Evolutionary conservation across 2,797 vertebrate genomes (phyloP).

Genomic region (Dermochelys coriacea): DNA sequence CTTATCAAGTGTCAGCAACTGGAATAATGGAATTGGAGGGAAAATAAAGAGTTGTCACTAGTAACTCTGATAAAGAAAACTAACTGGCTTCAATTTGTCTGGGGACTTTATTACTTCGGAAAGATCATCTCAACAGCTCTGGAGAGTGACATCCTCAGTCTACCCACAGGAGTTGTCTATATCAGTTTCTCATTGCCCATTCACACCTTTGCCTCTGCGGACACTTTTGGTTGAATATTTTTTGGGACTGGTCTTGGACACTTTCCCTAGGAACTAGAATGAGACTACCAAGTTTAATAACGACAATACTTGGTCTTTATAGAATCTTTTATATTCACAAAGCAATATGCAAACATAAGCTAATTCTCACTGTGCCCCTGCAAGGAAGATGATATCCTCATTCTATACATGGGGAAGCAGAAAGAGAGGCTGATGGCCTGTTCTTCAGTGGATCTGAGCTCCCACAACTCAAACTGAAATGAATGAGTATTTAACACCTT

Average conservation of each 20-base stretch:
- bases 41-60: not conserved
- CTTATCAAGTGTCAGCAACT: not conserved
- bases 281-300: not conserved
- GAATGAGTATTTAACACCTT: not conserved
- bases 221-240: accelerated
- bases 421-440: not conserved
- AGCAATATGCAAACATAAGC: too few relatives aligned
- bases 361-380: too few relatives aligned
- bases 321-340: not conserved
- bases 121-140: not conserved
- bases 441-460: not conserved
- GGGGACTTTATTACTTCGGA: not conserved
- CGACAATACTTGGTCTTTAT: not conserved
- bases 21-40: not conserved
- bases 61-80: not conserved
- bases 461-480: not conserved
- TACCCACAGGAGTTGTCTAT: accelerated
- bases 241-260: not conserved
- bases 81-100: not conserved
- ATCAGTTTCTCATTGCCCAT: not conserved
- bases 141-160: not conserved
- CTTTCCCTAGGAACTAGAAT: not conserved
- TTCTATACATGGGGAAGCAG: not conserved
- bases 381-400: not conserved
- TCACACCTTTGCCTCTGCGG: not conserved